Evolutionary conservation across 2,797 vertebrate genomes (phyloP), one percentile per base, ranked within the genome.

Genomic region (Galagoides demidoff): DNA sequence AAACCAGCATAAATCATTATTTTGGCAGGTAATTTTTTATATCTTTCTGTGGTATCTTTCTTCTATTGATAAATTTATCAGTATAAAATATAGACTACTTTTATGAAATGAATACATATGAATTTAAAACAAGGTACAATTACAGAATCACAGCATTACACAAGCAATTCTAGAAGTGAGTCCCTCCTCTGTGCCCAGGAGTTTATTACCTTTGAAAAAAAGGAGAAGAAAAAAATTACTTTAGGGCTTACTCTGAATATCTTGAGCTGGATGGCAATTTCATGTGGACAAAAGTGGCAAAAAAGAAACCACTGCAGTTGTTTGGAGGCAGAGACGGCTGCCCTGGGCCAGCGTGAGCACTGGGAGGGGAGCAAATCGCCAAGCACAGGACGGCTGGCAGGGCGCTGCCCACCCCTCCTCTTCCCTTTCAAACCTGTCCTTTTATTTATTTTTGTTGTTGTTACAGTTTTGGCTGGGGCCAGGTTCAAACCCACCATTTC

Each of bases 31-130:
- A 92, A 92, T 97, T 87, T 90, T 98, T 97, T 98, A 95, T 97
- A 98, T 97, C 97, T 98, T 96, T 86, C 77, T 79, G n/a, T 7
- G 12, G 68, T 68, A 97, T 98, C 96, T 95, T 96, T 95, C 93
- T 95, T 78, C 97, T 64, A 91, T 97, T 97, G 89, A 89, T 97
- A 43, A 68, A 90, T 98, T 98, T 97, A 96, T 97, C 74, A 73
- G 20, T 96, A 93, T 97, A 95, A 94, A 97, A 92, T 73, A 83
- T 92, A 96, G 84, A 92, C 90, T 82, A 92, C 95, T 95, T 96
- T 97, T 96, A 97, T 96, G 97, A 97, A 97, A 97, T 96, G 97
- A 98, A 96, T 93, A 97, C 90, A 95, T 95, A 96, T 95, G 97
- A 98, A 97, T 97, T 94, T 97, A 85, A 95, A 97, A 94, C 95